Conservation (phyloP, 2,113 vertebrate species). For the Rhinolophus sinicus region DNA sequence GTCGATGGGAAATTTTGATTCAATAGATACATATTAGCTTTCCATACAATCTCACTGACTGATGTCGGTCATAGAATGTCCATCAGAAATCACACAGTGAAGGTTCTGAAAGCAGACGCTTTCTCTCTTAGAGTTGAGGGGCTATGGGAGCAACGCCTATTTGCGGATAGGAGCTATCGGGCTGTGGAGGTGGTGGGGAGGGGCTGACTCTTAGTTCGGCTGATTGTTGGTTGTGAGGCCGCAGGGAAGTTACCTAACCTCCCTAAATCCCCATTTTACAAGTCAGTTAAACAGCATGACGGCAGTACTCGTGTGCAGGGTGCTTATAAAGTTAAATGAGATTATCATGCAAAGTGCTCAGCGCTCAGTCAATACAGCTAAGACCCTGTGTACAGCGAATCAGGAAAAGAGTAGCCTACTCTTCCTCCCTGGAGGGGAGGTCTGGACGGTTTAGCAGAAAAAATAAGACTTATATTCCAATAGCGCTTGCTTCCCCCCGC, state of each 20-base stretch:
- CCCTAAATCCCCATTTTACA: neutral
- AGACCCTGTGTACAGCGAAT: neutral
- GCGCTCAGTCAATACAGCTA: neutral
- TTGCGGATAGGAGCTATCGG: neutral
- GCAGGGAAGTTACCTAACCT: neutral
- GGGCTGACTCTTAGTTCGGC: neutral
- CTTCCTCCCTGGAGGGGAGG: neutral
- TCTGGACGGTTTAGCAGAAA: neutral
- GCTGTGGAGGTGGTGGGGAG: neutral
- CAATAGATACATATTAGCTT: neutral
- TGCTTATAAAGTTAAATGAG: neutral
- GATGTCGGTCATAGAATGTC: neutral
- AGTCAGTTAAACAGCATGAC: neutral
- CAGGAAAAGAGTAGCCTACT: neutral
- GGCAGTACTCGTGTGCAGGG: neutral
- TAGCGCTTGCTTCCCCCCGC: neutral
- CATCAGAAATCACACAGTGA: neutral
- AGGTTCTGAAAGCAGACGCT: neutral
- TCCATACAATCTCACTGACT: neutral
- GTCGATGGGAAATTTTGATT: neutral
- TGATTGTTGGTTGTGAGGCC: neutral
- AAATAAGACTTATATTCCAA: neutral
- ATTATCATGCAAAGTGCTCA: neutral
- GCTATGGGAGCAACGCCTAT: fast-evolving
- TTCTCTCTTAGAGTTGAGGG: neutral